phyloP scores from a whole-genome alignment of 2,888 invertebrate genomes.

The Tenodera sinensis region DNA sequence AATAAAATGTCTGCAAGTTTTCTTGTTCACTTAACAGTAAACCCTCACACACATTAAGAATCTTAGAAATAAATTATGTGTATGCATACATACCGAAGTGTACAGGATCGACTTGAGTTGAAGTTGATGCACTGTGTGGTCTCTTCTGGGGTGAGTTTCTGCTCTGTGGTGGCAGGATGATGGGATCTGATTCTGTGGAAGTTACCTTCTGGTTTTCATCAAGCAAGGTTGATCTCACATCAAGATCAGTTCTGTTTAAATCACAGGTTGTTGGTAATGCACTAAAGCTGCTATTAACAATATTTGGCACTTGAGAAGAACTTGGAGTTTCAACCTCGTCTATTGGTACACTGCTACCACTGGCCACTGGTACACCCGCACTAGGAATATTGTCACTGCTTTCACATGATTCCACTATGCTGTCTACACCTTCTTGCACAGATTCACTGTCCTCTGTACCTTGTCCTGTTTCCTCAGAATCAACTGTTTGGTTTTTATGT shows the following conservation, averaged over 20 bases:
- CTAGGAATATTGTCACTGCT: background rate
- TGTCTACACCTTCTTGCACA: background rate
- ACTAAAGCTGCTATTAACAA: background rate
- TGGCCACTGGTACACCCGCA: background rate
- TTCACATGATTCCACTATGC: slow-evolving; percentile 2
- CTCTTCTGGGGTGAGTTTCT: slow-evolving; percentile 60
- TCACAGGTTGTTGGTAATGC: slow-evolving; percentile 21
- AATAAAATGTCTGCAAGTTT: too few species aligned
- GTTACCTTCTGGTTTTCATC: background rate
- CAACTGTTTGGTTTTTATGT: slow-evolving; percentile 37
- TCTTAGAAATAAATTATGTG: background rate
- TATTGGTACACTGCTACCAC: background rate
- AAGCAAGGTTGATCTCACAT: background rate
- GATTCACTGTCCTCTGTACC: slow-evolving; percentile 1
- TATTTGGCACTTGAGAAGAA: slow-evolving; percentile 30
- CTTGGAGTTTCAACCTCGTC: slow-evolving; percentile 4
- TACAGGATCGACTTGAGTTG: slow-evolving; percentile 80
- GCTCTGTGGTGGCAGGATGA: slow-evolving; percentile 32
- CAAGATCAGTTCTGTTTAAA: slow-evolving; percentile 18
- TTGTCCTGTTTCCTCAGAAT: slow-evolving; percentile 37
- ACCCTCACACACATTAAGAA: too few species aligned
- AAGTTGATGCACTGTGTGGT: slow-evolving; percentile 74
- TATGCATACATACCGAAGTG: slow-evolving; percentile 65
- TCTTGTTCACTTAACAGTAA: too few species aligned
- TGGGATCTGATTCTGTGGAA: slow-evolving; percentile 38